Base-by-base conservation (phyloP, 2,797 vertebrate genomes). In the Neosilurus mollespiculum region DNA sequence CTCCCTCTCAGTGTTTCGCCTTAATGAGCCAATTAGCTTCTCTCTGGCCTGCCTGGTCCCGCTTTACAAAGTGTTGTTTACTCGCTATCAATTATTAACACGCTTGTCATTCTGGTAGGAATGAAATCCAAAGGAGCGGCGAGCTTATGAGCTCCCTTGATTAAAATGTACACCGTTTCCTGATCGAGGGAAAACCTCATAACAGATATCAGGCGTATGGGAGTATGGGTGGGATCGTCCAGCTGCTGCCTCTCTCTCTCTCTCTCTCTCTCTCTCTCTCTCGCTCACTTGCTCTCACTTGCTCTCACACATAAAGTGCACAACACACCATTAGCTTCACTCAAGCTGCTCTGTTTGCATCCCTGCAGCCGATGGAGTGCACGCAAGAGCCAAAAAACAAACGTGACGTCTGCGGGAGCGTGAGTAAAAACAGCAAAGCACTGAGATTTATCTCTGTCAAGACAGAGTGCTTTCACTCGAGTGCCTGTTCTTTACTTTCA, bases 1-100 rank as follows among this genome's bases (percentile, higher is more conserved):
- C 80, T 85, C 76, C 80, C 53, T 84, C 85, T 86, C 83, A 80
- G 70, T 67, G 75, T 78, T 64, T 78, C 49, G 71, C 66, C 61
- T 87, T 90, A 90, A 89, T 87, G 87, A 90, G 88, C 87, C 87
- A 90, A 90, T 89, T 90, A 90, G 85, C 87, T 77, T 80, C 84
- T 53, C 85, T 70, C 78, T 71, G 84, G 81, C 86, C 82, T 43
- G 30, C 81, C 83, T 62, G 66, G 82, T 81, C 80, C 84, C 84
- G 64, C 76, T 89, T 87, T 84, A 89, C 87, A 87, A 88, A 89
- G 87, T 73, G 83, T 85, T 90, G 88, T 90, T 90, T 90, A 89
- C 85, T 87, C 85, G 34, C 84, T 88, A 90, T 90, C 87, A 87
- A 87, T 88, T 88, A 88, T 87, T 90, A 88, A 87, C 83, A 85